Evolutionary conservation across 2,888 invertebrate species (phyloP).

Genomic region (Philereme transversata): DNA sequence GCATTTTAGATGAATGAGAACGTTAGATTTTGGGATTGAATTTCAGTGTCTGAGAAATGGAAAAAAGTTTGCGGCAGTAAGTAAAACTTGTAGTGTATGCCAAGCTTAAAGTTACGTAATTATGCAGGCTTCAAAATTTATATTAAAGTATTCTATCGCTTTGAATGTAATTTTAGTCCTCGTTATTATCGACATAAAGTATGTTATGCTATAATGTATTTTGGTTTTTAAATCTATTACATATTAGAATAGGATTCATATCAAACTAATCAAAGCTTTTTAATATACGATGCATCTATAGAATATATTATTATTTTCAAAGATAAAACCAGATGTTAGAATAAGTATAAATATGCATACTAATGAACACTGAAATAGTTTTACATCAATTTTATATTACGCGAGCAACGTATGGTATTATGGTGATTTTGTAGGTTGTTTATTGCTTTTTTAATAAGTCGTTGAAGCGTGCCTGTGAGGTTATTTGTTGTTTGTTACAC

Average conservation of each 20-base stretch:
- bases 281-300: not conserved
- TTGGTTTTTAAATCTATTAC: conserved; percentile 6
- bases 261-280: not conserved
- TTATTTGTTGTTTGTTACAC: not conserved
- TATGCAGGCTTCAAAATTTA: conserved; percentile 42
- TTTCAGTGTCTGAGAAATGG: conserved; percentile 82
- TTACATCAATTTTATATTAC: not conserved
- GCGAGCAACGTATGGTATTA: not conserved
- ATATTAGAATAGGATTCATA: no score
- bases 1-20: conserved; percentile 63
- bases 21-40: conserved; percentile 78
- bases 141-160: conserved; percentile 27
- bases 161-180: conserved; percentile 20
- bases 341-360: not conserved
- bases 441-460: not conserved
- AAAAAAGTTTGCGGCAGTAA: conserved; percentile 82
- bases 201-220: conserved; percentile 21
- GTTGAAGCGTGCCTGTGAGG: no score
- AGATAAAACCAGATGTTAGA: not conserved
- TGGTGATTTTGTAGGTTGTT: not conserved
- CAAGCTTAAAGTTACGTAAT: conserved; percentile 51
- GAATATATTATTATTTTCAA: no score
- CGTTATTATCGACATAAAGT: conserved; percentile 10
- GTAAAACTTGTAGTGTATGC: conserved; percentile 73
- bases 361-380: not conserved